Percentiles rank a stretch among this genome's conserved stretches.
Conservation (phyloP, 92 coral and sea anemone genomes). For the Epizoanthus stellaris region DNA sequence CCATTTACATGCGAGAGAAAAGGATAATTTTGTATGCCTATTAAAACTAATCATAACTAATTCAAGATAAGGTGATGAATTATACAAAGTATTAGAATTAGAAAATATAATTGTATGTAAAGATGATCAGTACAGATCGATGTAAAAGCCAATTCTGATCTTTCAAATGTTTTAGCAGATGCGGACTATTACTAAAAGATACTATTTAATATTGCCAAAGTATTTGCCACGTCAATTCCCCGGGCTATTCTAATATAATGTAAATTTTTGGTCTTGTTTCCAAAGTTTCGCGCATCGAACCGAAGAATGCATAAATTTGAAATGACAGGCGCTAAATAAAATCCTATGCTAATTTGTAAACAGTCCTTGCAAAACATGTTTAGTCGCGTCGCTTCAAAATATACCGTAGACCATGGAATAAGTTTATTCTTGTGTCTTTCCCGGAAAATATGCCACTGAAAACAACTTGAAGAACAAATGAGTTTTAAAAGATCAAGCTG, state of each 20-base stretch:
- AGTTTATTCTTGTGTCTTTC: not conserved
- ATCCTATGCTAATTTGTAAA: not conserved
- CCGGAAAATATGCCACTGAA: not conserved
- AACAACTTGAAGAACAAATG: not conserved
- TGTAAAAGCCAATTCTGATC: too few species aligned
- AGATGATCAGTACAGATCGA: too few species aligned
- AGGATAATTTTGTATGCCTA: too few species aligned
- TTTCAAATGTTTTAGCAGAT: too few species aligned
- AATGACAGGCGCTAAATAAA: not conserved
- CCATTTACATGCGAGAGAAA: too few species aligned
- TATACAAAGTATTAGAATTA: too few species aligned
- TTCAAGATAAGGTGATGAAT: too few species aligned
- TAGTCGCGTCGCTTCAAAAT: not conserved
- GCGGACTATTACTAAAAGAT: too few species aligned
- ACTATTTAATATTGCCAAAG: too few species aligned
- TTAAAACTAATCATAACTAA: too few species aligned
- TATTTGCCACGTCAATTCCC: too few species aligned
- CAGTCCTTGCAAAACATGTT: not conserved
- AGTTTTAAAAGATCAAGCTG: not conserved
- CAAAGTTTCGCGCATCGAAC: constrained; percentile 3
- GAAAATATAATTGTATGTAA: too few species aligned
- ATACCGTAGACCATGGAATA: not conserved
- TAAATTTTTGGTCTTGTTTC: constrained; percentile 21
- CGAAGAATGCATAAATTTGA: constrained; percentile 9
- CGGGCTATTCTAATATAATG: not conserved